These are phyloP conservation scores for Plebejus argus DNA, from an alignment of 2,888 invertebrate species.

Conservation along the genomic window DNA sequence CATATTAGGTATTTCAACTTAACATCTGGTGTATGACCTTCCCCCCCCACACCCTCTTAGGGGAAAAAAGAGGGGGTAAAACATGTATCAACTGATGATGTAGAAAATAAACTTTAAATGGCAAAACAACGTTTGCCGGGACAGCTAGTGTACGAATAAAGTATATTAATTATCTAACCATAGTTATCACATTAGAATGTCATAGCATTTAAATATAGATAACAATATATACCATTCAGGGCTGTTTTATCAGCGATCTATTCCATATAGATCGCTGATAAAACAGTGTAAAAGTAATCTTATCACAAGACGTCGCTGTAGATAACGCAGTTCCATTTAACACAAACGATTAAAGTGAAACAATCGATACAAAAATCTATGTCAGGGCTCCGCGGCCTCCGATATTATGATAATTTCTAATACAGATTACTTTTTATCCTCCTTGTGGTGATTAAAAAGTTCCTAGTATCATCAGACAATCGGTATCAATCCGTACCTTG, in stretches of 20 bases:
- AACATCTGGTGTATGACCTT: no score
- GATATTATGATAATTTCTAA: slow-evolving; percentile 16
- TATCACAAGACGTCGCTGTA: slow-evolving; percentile 7
- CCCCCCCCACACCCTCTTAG: no score
- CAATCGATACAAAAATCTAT: slow-evolving; percentile 28
- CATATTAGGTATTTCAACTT: no score
- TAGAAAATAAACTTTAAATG: no score
- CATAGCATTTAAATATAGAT: not conserved
- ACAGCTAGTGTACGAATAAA: no score
- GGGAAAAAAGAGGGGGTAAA: no score
- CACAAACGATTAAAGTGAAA: not conserved
- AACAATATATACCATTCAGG: not conserved
- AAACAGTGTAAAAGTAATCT: slow-evolving; percentile 17
- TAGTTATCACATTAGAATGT: not conserved
- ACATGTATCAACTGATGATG: no score
- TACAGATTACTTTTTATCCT: slow-evolving; percentile 2
- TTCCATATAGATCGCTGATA: no score
- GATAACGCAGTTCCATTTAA: slow-evolving; percentile 22
- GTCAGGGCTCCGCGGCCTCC: slow-evolving; percentile 6
- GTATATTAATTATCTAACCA: no score
- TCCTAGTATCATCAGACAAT: not conserved
- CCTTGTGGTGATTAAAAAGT: not conserved
- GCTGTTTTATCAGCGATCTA: not conserved
- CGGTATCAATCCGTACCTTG: no score
- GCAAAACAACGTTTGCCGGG: no score